Evolutionary conservation across 2,888 invertebrate genomes (phyloP).

Genomic region (Drosophila sordidapex): DNA sequence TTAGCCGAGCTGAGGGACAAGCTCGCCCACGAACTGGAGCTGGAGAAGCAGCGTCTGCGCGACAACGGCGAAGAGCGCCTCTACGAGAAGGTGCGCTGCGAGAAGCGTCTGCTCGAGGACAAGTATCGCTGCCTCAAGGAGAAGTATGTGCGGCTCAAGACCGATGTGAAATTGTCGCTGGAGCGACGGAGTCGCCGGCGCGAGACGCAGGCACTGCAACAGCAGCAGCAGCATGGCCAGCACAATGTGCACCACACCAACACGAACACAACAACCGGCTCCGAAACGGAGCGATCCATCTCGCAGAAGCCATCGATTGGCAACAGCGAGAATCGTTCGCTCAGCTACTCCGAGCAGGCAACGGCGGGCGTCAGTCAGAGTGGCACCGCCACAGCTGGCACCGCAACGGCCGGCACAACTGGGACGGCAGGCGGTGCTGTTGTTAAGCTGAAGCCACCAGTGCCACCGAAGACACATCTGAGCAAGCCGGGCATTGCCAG

Average conservation of each 20-base stretch:
- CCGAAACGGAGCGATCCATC: constrained; percentile 92
- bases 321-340: constrained; percentile 83
- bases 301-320: constrained; percentile 88
- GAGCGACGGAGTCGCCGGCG: constrained; percentile 90
- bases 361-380: constrained; percentile 21
- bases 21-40: constrained; percentile 86
- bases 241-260: constrained; percentile 76
- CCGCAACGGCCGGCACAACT: not conserved
- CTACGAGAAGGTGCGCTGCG: constrained; percentile 89
- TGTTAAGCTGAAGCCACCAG: constrained; percentile 70
- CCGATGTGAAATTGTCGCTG: constrained; percentile 91
- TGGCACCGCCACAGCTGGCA: constrained; percentile 8
- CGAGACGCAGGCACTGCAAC: constrained; percentile 86
- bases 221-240: constrained; percentile 77
- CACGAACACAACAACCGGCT: constrained; percentile 90
- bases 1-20: constrained; percentile 88
- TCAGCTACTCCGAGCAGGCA: constrained; percentile 79
- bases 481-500: constrained; percentile 80
- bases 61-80: constrained; percentile 85
- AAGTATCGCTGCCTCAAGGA: constrained; percentile 93
- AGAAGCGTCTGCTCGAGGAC: constrained; percentile 90
- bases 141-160: constrained; percentile 92
- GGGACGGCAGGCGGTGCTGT: constrained; percentile 26
- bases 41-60: constrained; percentile 84
- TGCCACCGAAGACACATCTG: constrained; percentile 82